Base-by-base conservation (phyloP, 1,140 invertebrate genomes). In the Bathynomus jamesi region DNA sequence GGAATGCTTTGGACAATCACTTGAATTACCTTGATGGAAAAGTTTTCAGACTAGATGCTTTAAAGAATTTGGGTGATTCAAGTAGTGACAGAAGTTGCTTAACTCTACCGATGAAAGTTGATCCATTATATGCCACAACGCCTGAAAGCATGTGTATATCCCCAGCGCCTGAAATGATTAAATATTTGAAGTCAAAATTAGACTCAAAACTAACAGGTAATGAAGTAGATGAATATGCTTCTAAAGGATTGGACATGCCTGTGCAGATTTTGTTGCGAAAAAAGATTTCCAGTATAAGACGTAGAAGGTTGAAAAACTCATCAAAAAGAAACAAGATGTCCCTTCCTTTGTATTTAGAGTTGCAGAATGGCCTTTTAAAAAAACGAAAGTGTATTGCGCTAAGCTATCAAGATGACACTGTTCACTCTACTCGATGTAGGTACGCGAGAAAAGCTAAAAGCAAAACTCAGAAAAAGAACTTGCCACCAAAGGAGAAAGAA, bases 1-100 rank as follows among this genome's bases (percentile, higher is more conserved):
- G 73, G 69, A 71, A 71, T 65, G 70, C 67, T 31, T 71, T 65
- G 24, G 69, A 75, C 28, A 75, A 71, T 62, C 66, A 31, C 24
- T 25, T 71, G 5, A 75, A 71, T 30, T 71, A 66, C n/a, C 60
- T 72, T 28, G 73, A 71, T 68, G 73, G 69, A 31, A 72, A 75
- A 61, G 11, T 67, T 65, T 68, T 68, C 60, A 40, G 31, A n/a
- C 40, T 71, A 13, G 61, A 24, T 11, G 62, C 63, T 31, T 13
- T n/a, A 30, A 28, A 17, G 32, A 70, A 67, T 66, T 31, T 74
- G 25, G n/a, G 1, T 27, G 68, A 74, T 46, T 24, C 68, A 60
- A 66, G 62, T 62, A 68, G 61, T 30, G 64, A 69, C 60, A 65
- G 72, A 13, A 69, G 68, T 61, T 70, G 70, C 32, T 65, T 74